phyloP scores from a whole-genome alignment of 2,797 vertebrate species.

The Sciurus vulgaris region DNA sequence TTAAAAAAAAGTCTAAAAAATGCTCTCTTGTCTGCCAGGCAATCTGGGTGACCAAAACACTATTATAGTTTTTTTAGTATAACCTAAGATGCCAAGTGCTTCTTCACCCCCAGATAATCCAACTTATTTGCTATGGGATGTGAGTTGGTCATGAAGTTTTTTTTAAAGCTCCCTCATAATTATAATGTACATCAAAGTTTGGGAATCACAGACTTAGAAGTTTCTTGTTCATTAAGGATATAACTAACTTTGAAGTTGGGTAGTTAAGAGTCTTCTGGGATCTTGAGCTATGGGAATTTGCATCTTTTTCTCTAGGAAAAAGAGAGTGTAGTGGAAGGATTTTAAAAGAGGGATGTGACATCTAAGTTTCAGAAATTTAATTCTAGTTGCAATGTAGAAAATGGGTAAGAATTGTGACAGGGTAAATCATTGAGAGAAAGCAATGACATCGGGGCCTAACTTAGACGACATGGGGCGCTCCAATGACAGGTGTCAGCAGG shows the following conservation, averaged over 20 bases:
- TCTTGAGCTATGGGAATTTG: not conserved
- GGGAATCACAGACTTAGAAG: not conserved
- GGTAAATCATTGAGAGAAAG: not conserved
- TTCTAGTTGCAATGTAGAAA: not conserved
- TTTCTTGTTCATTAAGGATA: not conserved
- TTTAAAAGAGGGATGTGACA: not conserved
- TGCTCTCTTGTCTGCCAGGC: not conserved
- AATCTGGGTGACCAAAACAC: not conserved
- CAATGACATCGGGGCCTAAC: not conserved
- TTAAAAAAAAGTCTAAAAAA: not conserved
- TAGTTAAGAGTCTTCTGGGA: not conserved
- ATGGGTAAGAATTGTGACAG: not conserved
- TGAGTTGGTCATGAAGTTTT: not conserved
- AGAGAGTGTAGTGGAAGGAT: not conserved
- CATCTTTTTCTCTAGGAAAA: constrained; percentile 27
- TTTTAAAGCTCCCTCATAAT: not conserved
- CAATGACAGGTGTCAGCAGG: not conserved
- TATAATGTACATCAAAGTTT: not conserved
- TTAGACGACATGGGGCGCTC: not conserved
- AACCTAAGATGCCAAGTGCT: not conserved
- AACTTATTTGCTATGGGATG: not conserved
- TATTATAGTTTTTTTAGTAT: not conserved
- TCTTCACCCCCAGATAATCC: not conserved
- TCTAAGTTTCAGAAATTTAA: not conserved
- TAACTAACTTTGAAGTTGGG: not conserved